Base-by-base conservation (phyloP, 2,797 vertebrate genomes). In the Falco berigora region DNA sequence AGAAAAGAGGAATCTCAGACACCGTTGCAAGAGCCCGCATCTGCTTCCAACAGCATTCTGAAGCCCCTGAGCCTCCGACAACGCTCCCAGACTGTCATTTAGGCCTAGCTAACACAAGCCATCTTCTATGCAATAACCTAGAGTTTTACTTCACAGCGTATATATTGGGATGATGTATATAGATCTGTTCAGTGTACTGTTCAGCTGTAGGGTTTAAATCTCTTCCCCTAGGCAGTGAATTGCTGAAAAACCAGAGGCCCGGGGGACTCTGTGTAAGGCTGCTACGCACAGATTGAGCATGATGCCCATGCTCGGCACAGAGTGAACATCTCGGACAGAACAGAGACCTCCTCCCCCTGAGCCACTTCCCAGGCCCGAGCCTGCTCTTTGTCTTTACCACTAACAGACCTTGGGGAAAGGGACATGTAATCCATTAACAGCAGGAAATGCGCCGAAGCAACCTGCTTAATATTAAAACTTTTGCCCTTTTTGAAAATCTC, bases 41-140 rank as follows among this genome's bases (percentile, higher is more conserved):
- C 21, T 73, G 38, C 95, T 25, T 30, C 81, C 77, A 96, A 50
- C 32, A 44, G 85, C 46, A 32, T 96, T 44, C 92, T 88, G 92
- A 97, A 94, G 85, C 91, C 97, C 58, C 95, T 96, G 9, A 97
- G 98, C 83, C 89, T 96, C 76, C 98, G 98, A 9, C 98, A 97
- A 11, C 98, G 98, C 59, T 98, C 98, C 30, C 98, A 97, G 91
- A 98, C 98, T 4, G 38, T 98, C 95, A 98, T 97, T 96, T 98
- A 98, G 94, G 88, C 49, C 50, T 56, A 32, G 88, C 89, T 42
- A 49, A 25, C 0, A 1, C 24, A 14, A 94, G 88, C 96, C n/a
- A 5, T 88, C 95, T 92, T 97, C 97, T 98, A 97, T 98, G 98
- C 98, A 98, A 98, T 98, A 96, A 97, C 96, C 86, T 63, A 91